Evolutionary conservation across 2,888 invertebrate genomes (phyloP).

Genomic region (Phania funesta): DNA sequence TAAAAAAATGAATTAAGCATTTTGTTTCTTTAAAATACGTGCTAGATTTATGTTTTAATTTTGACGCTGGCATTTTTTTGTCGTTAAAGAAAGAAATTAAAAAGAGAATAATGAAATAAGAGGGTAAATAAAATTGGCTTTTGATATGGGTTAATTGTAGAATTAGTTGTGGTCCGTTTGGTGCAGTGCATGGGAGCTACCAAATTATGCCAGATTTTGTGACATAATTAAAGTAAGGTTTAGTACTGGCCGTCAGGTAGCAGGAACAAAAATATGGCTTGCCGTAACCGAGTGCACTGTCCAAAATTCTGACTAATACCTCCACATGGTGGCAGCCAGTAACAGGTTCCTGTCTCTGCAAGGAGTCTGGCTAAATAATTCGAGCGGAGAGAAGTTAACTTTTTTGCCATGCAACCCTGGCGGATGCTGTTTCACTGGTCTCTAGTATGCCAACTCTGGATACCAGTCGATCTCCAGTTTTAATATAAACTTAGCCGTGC

Average conservation of each 20-base stretch:
- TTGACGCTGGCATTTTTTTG: constrained; percentile 40
- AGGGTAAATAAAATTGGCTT: constrained; percentile 43
- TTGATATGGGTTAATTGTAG: constrained; percentile 62
- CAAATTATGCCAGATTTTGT: background rate
- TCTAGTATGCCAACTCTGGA: too few species aligned
- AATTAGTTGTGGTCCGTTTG: constrained; percentile 26
- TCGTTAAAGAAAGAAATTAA: background rate
- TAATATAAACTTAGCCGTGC: too few species aligned
- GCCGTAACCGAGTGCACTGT: too few species aligned
- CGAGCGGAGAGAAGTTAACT: too few species aligned
- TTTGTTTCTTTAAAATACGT: constrained; percentile 23
- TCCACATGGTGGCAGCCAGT: too few species aligned
- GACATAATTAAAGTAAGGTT: background rate
- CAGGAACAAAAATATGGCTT: too few species aligned
- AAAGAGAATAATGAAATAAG: constrained; percentile 21
- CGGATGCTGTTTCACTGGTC: too few species aligned
- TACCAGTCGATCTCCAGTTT: too few species aligned
- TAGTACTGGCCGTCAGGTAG: background rate
- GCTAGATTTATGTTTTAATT: constrained; percentile 46
- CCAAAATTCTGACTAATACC: too few species aligned
- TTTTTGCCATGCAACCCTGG: too few species aligned
- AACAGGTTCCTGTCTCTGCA: too few species aligned
- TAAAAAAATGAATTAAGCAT: constrained; percentile 27
- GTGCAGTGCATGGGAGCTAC: background rate
- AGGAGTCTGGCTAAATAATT: too few species aligned